Base-by-base conservation (phyloP, 2,797 vertebrate genomes). In the Hydrolagus colliei region DNA sequence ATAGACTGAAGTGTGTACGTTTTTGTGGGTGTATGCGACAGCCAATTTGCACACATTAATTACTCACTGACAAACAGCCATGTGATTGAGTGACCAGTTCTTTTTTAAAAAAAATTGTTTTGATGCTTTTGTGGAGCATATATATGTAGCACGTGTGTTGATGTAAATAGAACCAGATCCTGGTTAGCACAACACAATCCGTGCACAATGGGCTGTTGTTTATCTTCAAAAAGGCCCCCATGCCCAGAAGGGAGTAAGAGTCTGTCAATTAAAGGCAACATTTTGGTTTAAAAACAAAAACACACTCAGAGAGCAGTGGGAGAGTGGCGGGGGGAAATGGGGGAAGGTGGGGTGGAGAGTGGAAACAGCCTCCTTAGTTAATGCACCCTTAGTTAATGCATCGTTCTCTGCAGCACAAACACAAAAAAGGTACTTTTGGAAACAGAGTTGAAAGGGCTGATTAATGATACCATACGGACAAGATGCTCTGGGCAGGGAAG, bases 121-220 rank as follows among this genome's bases (percentile, higher is more conserved):
- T 67, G 52, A 84, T 84, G 65, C 16, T 84, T 84, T 84, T 71
- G 52, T 84, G 79, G 71, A 84, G 65, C 16, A 71, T 84, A 32
- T 68, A 27, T 82, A 52, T 52, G 41, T 52, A 52, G 41, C 41
- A 52, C 41, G 65, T 68, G 65, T 35, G 41, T 41, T 71, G 35
- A 20, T 6, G 71, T 84, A 68, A 59, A 52, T 61, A 68, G 79
- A 71, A 68, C 79, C 79, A 82, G 27, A 82, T 82, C 27, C 32
- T 82, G 65, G 79, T 35, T 84, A 67, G 52, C 71, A 10, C 32
- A 84, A 84, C 71, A 10, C 32, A 84, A 84, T 84, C 10, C 6
- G 41, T 52, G 41, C 18, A 84, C 65, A 68, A 52, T 52, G 41
- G 41, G 41, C 41, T 68, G 68, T 84, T 32, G 20, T 84, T 84